A percentile compares a stretch with the other conserved stretches of the same genome.
Conservation (phyloP, 1,140 invertebrate genomes). For the Conus betulinus region DNA sequence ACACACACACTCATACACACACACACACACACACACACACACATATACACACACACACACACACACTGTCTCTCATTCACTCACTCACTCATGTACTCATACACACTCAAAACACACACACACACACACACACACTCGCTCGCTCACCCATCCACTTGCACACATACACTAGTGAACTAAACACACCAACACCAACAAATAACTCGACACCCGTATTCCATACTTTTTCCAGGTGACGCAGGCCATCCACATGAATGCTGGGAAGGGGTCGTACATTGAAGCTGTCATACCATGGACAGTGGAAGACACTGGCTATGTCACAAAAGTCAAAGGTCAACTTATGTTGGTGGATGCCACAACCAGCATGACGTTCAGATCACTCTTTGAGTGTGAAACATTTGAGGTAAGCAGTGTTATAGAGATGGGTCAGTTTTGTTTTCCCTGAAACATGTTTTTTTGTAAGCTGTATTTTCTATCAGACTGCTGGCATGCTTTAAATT, state of each 20-base stretch:
- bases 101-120: not conserved
- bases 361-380: constrained; percentile 90
- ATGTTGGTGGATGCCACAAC: constrained; percentile 95
- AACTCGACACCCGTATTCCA: no score
- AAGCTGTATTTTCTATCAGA: not conserved
- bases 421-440: not conserved
- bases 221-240: constrained; percentile 86
- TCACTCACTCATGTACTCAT: not conserved
- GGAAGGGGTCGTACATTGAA: constrained; percentile 94
- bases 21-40: not conserved
- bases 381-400: constrained; percentile 95
- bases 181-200: no score
- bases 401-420: constrained; percentile 78
- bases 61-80: not conserved
- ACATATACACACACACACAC: not conserved
- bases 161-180: not conserved
- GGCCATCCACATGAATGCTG: constrained; percentile 95
- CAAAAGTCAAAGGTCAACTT: constrained; percentile 93
- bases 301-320: constrained; percentile 88
- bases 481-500: not conserved
- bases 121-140: no score
- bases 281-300: constrained; percentile 96
- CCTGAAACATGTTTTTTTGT: constrained; percentile 13
- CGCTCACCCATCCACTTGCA: not conserved
- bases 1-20: not conserved